Evolutionary conservation across 2,113 vertebrate species (phyloP).

Genomic region (Rhinopomastus cyanomelas): DNA sequence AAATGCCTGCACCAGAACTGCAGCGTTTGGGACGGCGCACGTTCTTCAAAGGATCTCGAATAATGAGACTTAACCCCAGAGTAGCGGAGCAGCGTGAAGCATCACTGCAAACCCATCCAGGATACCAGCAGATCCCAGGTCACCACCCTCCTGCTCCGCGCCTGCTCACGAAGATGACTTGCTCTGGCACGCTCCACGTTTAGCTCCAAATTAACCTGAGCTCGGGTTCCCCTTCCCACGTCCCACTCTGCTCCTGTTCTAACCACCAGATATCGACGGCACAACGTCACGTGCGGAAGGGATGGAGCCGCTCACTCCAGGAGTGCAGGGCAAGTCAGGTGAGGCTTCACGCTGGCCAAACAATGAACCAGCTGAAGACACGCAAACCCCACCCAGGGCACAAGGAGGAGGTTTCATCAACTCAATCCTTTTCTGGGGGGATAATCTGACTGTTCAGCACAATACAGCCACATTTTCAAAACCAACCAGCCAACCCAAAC

Average conservation of each 20-base stretch:
- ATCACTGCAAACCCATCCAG: not conserved
- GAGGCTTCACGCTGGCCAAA: not conserved
- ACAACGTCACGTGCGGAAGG: slow-evolving; percentile 36
- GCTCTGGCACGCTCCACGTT: too few relatives aligned
- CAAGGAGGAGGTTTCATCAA: not conserved
- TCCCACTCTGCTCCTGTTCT: slow-evolving; percentile 36
- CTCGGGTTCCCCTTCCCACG: not conserved
- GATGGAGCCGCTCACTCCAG: not conserved
- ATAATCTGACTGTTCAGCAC: not conserved
- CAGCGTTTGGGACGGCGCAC: not conserved
- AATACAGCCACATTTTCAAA: too few relatives aligned
- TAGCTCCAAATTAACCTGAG: not conserved
- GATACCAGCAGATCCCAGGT: not conserved
- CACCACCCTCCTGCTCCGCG: not conserved
- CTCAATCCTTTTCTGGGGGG: not conserved
- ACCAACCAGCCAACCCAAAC: not conserved
- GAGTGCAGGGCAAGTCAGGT: not conserved
- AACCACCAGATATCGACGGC: slow-evolving; percentile 61
- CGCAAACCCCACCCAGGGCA: not conserved
- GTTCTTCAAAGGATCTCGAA: not conserved
- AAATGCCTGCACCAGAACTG: not conserved
- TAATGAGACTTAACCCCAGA: not conserved
- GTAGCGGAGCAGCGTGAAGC: not conserved
- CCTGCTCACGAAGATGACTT: not conserved
- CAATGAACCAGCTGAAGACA: not conserved